phyloP scores from a whole-genome alignment of 2,797 vertebrate species.

The Chiroxiphia lanceolata region DNA sequence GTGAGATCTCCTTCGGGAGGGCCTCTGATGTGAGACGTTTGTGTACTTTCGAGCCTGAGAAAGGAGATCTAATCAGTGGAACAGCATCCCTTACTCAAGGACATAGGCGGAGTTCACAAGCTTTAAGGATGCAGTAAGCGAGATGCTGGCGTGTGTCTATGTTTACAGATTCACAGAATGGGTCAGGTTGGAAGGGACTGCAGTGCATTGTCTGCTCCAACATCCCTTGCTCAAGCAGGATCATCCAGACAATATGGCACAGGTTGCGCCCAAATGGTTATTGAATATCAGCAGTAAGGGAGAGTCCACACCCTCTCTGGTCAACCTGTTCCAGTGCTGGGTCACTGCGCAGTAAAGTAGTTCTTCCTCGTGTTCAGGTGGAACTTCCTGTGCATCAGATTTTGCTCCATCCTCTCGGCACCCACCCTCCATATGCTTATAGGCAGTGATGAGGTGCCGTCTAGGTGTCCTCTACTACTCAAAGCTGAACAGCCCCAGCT shows the following conservation, averaged over 20 bases:
- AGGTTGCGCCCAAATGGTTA: neutral
- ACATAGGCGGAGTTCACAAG: neutral
- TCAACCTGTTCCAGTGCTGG: accelerated
- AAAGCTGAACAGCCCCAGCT: neutral
- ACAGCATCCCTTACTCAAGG: neutral
- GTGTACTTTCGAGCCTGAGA: neutral
- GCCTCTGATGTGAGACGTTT: too few relatives aligned
- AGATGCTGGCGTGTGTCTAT: accelerated
- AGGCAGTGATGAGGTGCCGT: too few relatives aligned
- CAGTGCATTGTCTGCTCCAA: accelerated
- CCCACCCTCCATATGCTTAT: accelerated
- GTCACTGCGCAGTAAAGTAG: neutral
- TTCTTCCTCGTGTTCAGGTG: neutral
- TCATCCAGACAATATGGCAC: neutral
- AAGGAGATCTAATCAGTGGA: neutral
- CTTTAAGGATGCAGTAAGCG: accelerated
- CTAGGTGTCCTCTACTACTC: accelerated
- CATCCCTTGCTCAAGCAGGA: too few relatives aligned
- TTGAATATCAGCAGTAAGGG: neutral
- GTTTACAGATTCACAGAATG: neutral
- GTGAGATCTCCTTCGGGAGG: too few relatives aligned
- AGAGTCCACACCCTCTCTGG: accelerated
- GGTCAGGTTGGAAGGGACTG: neutral
- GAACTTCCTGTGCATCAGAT: neutral
- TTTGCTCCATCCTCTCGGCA: neutral